Conservation (phyloP, 1,140 invertebrate species). For the Stenopsyche tienmushanensis region DNA sequence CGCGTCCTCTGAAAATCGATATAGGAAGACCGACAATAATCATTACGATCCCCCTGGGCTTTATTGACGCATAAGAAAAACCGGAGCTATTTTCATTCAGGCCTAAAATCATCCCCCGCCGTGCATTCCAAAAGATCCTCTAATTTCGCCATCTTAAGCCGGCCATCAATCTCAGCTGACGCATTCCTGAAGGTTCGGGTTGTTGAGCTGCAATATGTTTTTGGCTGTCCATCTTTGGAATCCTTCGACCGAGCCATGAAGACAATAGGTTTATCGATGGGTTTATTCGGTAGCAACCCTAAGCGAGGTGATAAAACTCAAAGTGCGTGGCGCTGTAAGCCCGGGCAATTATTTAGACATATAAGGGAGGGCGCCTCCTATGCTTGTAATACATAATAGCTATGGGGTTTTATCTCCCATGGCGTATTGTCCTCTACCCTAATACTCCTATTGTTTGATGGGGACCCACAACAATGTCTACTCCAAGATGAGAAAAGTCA, state of each 20-base stretch:
- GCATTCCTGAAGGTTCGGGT: too few relatives aligned
- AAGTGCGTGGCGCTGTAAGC: slow-evolving; percentile 26
- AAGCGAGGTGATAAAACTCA: slow-evolving; percentile 1
- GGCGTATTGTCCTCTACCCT: neutral
- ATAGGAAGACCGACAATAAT: too few relatives aligned
- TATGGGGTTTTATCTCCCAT: neutral
- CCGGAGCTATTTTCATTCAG: too few relatives aligned
- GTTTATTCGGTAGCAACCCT: slow-evolving; percentile 1
- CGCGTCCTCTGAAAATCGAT: too few relatives aligned
- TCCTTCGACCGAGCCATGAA: neutral
- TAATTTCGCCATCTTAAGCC: too few relatives aligned
- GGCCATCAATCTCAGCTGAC: too few relatives aligned
- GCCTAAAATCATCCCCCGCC: too few relatives aligned
- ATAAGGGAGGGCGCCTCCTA: slow-evolving; percentile 13
- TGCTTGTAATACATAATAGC: slow-evolving; percentile 23
- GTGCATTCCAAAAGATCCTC: too few relatives aligned
- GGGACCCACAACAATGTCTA: neutral
- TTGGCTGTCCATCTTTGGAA: neutral
- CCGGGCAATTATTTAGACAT: slow-evolving; percentile 26
- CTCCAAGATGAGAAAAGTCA: slow-evolving; percentile 16
- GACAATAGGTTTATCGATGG: neutral
- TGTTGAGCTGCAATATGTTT: too few relatives aligned
- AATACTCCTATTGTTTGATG: slow-evolving; percentile 2
- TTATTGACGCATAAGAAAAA: too few relatives aligned
- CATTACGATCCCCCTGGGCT: too few relatives aligned